These are phyloP conservation scores for Temnothorax nylanderi DNA, from an alignment of 1,140 invertebrate species.

Conservation along the genomic window DNA sequence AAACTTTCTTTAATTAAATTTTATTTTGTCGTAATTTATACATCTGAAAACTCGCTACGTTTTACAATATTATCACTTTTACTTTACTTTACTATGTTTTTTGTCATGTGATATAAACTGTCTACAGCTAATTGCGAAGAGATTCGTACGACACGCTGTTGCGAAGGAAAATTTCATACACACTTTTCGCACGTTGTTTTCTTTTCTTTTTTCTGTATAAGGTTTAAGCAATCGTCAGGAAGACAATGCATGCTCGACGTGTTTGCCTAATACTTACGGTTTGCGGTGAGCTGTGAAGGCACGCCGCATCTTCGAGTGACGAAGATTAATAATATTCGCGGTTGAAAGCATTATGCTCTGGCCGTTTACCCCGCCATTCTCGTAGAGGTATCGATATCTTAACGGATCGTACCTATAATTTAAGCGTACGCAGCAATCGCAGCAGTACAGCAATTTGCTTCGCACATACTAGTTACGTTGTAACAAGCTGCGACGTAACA, in stretches of 20 bases:
- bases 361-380: not conserved
- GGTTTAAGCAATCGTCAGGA: not conserved
- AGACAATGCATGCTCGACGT: not conserved
- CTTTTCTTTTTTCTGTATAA: not conserved
- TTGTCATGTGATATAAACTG: not conserved
- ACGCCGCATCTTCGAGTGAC: not conserved
- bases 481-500: conserved; percentile 26
- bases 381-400: conserved; percentile 3
- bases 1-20: not conserved
- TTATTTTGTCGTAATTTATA: not conserved
- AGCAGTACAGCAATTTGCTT: conserved; percentile 15
- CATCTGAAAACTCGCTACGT: not conserved
- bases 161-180: not conserved
- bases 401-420: conserved; percentile 32
- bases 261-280: conserved; percentile 13
- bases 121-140: not conserved
- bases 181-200: not conserved
- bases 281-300: not conserved
- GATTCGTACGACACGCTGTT: not conserved
- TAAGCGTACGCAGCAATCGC: conserved; percentile 6
- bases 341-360: not conserved
- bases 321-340: conserved; percentile 32
- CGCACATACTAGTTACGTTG: conserved; percentile 13
- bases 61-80: not conserved
- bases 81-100: not conserved